Evolutionary conservation across 2,888 invertebrate genomes (phyloP).

Genomic region (Leptopilina drosophilae): DNA sequence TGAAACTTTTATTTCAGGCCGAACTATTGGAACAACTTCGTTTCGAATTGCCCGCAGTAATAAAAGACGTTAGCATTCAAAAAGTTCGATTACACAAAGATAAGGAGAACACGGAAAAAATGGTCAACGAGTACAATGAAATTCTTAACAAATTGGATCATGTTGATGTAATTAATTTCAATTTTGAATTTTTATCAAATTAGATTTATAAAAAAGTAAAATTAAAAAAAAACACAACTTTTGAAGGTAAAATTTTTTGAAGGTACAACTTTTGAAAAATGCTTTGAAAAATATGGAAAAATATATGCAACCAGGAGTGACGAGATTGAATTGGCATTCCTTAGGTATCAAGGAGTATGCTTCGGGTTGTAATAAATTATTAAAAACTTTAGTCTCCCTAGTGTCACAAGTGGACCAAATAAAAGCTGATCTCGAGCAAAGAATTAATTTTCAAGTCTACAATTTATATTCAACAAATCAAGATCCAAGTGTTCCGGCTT

Average conservation of each 20-base stretch:
- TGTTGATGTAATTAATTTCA: slow-evolving; percentile 80
- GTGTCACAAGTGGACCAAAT: slow-evolving; percentile 83
- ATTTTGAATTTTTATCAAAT: neutral
- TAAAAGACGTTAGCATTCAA: slow-evolving; percentile 81
- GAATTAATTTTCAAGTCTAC: slow-evolving; percentile 65
- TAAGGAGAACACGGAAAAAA: slow-evolving; percentile 80
- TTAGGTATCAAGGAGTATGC: slow-evolving; percentile 88
- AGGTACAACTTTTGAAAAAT: slow-evolving; percentile 83
- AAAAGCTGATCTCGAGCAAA: slow-evolving; percentile 65
- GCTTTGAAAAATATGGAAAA: slow-evolving; percentile 86
- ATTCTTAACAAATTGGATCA: slow-evolving; percentile 82
- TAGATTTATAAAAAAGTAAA: no score
- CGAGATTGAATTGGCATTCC: slow-evolving; percentile 91
- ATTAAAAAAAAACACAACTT: no score
- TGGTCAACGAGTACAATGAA: slow-evolving; percentile 83
- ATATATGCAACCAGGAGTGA: slow-evolving; percentile 88
- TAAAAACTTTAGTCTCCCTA: slow-evolving; percentile 82
- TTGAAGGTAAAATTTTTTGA: no score
- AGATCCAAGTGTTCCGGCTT: slow-evolving; percentile 39
- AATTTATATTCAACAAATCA: slow-evolving; percentile 63
- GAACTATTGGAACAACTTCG: slow-evolving; percentile 87
- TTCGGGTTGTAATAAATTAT: slow-evolving; percentile 78
- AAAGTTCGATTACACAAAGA: slow-evolving; percentile 83
- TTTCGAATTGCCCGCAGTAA: slow-evolving; percentile 78
- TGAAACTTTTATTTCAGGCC: slow-evolving; percentile 1